Evolutionary conservation across 2,113 vertebrate genomes (phyloP).

Genomic region (Collichthys lucidus): DNA sequence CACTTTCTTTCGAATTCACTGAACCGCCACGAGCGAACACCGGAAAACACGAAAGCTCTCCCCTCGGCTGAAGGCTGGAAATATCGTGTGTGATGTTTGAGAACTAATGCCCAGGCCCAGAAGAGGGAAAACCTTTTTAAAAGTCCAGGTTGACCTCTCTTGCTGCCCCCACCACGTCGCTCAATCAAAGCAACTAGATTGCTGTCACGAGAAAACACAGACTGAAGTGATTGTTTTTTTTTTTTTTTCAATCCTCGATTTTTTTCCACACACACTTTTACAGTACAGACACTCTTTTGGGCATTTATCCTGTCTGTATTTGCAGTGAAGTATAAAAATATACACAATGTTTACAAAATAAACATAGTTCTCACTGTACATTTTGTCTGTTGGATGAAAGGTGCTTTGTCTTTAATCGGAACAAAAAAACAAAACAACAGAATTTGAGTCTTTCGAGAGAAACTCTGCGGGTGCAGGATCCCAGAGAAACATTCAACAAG

Average conservation of each 20-base stretch:
- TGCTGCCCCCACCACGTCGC: conserved; percentile 1
- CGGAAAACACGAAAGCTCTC: neutral
- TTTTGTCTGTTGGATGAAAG: conserved; percentile 45
- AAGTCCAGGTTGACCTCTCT: conserved; percentile 7
- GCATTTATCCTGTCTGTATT: conserved; percentile 3
- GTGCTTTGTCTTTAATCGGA: neutral
- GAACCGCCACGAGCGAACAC: neutral
- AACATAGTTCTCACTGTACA: conserved; percentile 65
- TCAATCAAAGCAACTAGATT: neutral
- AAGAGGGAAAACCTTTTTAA: neutral
- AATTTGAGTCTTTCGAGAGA: neutral
- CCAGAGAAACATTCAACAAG: conserved; percentile 57
- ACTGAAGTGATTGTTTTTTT: conserved; percentile 1
- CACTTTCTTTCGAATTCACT: conserved; percentile 15
- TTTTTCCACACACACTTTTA: conserved; percentile 28
- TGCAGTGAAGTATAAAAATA: conserved; percentile 82
- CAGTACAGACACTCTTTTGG: conserved; percentile 17
- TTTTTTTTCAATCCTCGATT: conserved; percentile 17
- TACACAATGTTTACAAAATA: conserved; percentile 78
- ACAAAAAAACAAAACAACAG: conserved; percentile 2
- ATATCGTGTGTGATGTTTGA: conserved; percentile 14
- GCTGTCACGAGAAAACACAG: conserved; percentile 6
- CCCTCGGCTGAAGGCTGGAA: neutral
- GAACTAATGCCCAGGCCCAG: conserved; percentile 21
- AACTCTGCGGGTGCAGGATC: neutral